Evolutionary conservation across 2,797 vertebrate genomes (phyloP), one percentile per base, ranked within the genome.

Genomic region (Manis pentadactyla): DNA sequence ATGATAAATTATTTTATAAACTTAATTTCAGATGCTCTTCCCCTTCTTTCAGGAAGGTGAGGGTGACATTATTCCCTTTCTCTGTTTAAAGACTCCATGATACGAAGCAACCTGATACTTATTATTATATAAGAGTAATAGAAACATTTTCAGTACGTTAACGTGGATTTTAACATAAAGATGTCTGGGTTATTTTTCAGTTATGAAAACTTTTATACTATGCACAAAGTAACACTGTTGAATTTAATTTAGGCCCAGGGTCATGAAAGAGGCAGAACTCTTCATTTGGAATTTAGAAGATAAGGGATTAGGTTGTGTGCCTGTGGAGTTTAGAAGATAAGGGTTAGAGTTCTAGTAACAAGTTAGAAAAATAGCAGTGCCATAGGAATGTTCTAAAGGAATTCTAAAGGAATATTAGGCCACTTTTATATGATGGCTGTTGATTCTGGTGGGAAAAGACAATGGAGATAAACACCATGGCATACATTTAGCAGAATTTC

Each of bases 271-370:
- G 31, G 51, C 21, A 64, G 13, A 51, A 57, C 78, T 95, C 79
- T 74, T 94, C 42, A 7, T 96, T 97, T 97, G 88, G 94, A 97
- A 96, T 97, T 97, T 94, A 88, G 93, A 97, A 95, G 91, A 75
- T 91, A 68, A 95, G 64, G 68, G 34, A 78, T 59, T n/a, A 92
- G 55, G 78, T 78, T 94, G 69, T 94, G n/a, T 89, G 55, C 77
- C 83, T 91, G 69, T 97, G 93, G 87, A 96, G 90, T 97, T 97
- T 95, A 89, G 96, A 97, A 95, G 96, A 93, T 94, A 75, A 90
- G 84, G 91, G 71, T 96, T 92, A 95, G 95, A 97, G 97, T 98
- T 97, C 97, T 95, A 94, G 93, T 73, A 90, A 85, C 69, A 89
- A 74, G 95, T 68, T 96, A 82, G 85, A 88, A 82, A 97, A 96